These are phyloP conservation scores for Sorex fumeus DNA, from an alignment of 2,113 vertebrate species.

Conservation along the genomic window DNA sequence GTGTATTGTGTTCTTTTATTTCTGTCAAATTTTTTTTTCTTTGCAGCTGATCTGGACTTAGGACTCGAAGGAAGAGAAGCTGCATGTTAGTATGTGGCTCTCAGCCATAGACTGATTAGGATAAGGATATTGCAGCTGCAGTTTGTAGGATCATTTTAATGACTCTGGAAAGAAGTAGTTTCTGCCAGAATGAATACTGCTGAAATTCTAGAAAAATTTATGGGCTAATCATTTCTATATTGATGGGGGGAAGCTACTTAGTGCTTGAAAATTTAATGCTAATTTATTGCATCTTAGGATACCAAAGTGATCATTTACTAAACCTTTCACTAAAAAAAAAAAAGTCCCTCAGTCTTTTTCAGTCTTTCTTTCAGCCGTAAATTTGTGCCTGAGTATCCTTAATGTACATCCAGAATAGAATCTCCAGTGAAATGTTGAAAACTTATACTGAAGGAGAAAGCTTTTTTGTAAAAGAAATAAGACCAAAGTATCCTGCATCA, in stretches of 20 bases:
- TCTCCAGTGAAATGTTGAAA: background rate
- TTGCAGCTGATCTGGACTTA: conserved; percentile 20
- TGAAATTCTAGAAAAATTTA: conserved; percentile 61
- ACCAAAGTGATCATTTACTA: conserved; percentile 21
- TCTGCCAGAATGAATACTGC: background rate
- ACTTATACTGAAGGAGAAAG: background rate
- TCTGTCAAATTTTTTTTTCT: background rate
- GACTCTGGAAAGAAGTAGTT: background rate
- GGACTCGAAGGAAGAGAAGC: background rate
- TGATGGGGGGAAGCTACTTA: background rate
- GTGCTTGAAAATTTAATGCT: conserved; percentile 23
- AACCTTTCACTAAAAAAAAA: conserved; percentile 37
- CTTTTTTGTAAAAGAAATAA: conserved; percentile 40
- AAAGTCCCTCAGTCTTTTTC: background rate
- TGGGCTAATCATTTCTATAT: conserved; percentile 32
- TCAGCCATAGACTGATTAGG: background rate
- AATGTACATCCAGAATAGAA: conserved; percentile 33
- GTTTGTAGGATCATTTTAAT: conserved; percentile 51
- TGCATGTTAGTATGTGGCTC: background rate
- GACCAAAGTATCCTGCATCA: conserved; percentile 1
- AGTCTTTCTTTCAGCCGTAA: background rate
- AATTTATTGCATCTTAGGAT: background rate
- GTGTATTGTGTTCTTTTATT: conserved; percentile 12
- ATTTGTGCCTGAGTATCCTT: background rate
- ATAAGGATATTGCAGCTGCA: background rate